Base-by-base conservation (phyloP, 2,888 invertebrate genomes). In the Schrankia costaestrigalis region DNA sequence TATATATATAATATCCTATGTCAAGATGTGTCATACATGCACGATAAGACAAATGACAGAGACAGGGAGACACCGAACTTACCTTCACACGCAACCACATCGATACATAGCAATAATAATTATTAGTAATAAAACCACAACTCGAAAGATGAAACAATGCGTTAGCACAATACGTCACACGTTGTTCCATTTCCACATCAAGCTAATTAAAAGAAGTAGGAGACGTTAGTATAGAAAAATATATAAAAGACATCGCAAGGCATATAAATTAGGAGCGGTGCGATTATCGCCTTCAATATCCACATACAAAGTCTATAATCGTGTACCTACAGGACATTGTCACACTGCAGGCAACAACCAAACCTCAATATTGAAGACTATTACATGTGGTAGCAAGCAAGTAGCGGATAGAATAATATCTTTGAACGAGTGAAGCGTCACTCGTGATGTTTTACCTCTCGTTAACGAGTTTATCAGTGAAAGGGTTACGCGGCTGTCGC, bases 391-490 rank as follows among this genome's bases (percentile, higher is more conserved):
- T 80, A 83, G 85, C 86, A 87, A 87, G 87, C 87, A 79, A 76
- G 64, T 85, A 86, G 86, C 86, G 71, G 71, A 84, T 79, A 85
- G 75, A 80, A 78, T 78, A 81, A 81, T 75, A 80, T 79, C 74
- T 72, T 72, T 78, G 75, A 71, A 72, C 80, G 83, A 82, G 77
- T 66, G 68, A n/a, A n/a, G 60, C 56, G 53, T 50, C 76, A 73
- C 82, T 78, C 84, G 76, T 64, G 68, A 58, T 76, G 73, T 72
- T 77, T 93, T 93, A 97, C 96, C 98, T 97, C 93, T 95, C 96
- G 91, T 98, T 98, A 89, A 98, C 97, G 88, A 98, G 95, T 92
- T 97, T 97, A 93, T 98, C 97, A 90, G 92, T 93, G 93, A 95
- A 94, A 90, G 97, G 97, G 91, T 97, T 94, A 93, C 97, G 94